Base-by-base conservation (phyloP, 2,888 invertebrate species). In the Aradus depressus region DNA sequence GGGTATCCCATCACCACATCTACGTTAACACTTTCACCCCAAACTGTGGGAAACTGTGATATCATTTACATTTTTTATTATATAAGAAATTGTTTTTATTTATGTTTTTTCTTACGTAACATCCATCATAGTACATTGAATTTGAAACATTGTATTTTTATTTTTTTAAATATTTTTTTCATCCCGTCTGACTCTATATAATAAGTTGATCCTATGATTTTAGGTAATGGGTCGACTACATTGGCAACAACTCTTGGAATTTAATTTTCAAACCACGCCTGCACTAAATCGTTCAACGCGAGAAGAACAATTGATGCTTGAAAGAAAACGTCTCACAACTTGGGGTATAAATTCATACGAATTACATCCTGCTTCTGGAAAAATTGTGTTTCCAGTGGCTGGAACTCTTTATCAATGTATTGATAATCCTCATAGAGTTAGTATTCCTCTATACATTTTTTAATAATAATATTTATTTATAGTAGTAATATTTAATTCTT, bases 291-390 rank as follows among this genome's bases (percentile, higher is more conserved):
- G 54, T 8, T 47, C 54, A 65, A 5, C 89, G 0, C 74, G 86
- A 28, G 95, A 95, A 65, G 92, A 93, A 65, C 90, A 92, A 66
- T 68, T 96, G 45, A 72, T 92, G 54, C 83, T 90, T 75, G 96
- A 96, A 67, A 71, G 96, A 22, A 92, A 93, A 69, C 75, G 96
- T 49, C 76, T 92, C 35, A 84, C 91, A 0, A 86, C 87, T 0
- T 90, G 88, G 83, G 92, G 96, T 19, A 93, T 96, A 51, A 91
- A 91, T 1, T 87, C 89, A 0, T 96, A 93, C 64, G 91, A 93
- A 67, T 73, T 92, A 45, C 87, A 92, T 62, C 75, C 79, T 26
- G 75, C 74, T 5, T 81, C 83, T 21, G 91, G 91, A 22, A 80
- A 85, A 63, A 81, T 96, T 60, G 81, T 95, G 52, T 95, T 95